A percentile compares a stretch with the other conserved stretches of the same genome.
Conservation (phyloP, 2,888 invertebrate genomes). For the Caenorhabditis sp. region DNA sequence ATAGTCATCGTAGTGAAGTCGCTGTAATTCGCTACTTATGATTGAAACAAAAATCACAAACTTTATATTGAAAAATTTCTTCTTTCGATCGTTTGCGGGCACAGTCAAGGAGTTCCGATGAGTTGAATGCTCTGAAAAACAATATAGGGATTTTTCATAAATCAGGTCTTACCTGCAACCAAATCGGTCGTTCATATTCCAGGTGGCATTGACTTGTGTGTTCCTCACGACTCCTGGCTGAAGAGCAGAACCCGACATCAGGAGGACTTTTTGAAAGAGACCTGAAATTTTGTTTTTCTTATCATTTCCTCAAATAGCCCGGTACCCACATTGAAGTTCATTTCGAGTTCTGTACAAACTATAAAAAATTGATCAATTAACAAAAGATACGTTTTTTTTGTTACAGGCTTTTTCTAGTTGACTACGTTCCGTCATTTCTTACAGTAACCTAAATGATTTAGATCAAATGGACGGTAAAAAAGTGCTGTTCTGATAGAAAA, state of each 20-base stretch:
- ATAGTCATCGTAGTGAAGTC: constrained; percentile 79
- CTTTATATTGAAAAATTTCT: constrained; percentile 80
- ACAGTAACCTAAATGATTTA: no score
- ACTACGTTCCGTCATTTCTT: no score
- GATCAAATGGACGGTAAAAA: no score
- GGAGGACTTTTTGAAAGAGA: constrained; percentile 81
- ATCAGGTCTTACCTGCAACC: constrained; percentile 67
- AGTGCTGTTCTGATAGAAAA: no score
- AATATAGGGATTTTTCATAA: neutral
- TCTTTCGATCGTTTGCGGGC: constrained; percentile 80
- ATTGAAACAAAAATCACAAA: constrained; percentile 47
- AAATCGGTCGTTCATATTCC: constrained; percentile 79
- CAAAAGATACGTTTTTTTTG: no score
- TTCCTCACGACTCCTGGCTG: constrained; percentile 82
- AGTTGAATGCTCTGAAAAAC: constrained; percentile 80
- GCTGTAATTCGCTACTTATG: no score
- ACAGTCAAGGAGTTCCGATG: constrained; percentile 81
- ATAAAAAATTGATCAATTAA: no score
- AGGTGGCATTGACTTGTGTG: constrained; percentile 83
- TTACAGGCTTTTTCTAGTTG: no score
- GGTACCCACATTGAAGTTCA: no score
- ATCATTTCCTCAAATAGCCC: no score
- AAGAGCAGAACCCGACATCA: constrained; percentile 83
- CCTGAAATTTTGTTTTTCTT: constrained; percentile 72
- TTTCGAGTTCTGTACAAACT: neutral